Base-by-base conservation (phyloP, 1,140 invertebrate genomes). In the Pissodes strobi region DNA sequence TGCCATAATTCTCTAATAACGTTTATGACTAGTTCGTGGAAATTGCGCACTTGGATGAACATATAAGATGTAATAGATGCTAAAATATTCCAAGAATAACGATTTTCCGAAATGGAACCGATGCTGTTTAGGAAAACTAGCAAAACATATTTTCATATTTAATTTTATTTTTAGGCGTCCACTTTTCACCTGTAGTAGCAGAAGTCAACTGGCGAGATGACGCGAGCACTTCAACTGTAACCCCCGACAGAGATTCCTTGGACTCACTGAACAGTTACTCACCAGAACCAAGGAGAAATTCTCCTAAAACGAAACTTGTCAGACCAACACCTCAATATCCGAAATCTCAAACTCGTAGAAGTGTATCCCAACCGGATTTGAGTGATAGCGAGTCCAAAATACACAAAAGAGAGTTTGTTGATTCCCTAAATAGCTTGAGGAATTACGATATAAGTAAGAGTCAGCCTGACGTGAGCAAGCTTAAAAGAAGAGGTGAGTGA, bases 101-200 rank as follows among this genome's bases (percentile, higher is more conserved):
- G n/a, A n/a, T n/a, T n/a, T n/a, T n/a, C n/a, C n/a, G n/a, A n/a
- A n/a, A n/a, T n/a, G n/a, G n/a, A n/a, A n/a, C n/a, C n/a, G n/a
- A n/a, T n/a, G n/a, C n/a, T n/a, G n/a, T n/a, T n/a, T n/a, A n/a
- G n/a, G n/a, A n/a, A n/a, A n/a, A n/a, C n/a, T n/a, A 15, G n/a
- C 3, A n/a, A 12, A 8, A 15, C n/a, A 6, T 15, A 39, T 15
- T n/a, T 6, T 15, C 12, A 41, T 21, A 3, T 52, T 30, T 8
- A 9, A 1, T 17, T 34, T 38, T 56, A 10, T 22, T 59, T 51
- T 12, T 27, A 65, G 63, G 63, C 25, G 86, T 87, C 1, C 85
- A 85, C 60, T 90, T 90, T 69, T 87, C 86, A 70, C 88, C 88
- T 0, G 83, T 89, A 25, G 87, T 90, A 1, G 84, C 86, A 13